Evolutionary conservation across 2,888 invertebrate genomes (phyloP).

Genomic region (Apamea anceps): DNA sequence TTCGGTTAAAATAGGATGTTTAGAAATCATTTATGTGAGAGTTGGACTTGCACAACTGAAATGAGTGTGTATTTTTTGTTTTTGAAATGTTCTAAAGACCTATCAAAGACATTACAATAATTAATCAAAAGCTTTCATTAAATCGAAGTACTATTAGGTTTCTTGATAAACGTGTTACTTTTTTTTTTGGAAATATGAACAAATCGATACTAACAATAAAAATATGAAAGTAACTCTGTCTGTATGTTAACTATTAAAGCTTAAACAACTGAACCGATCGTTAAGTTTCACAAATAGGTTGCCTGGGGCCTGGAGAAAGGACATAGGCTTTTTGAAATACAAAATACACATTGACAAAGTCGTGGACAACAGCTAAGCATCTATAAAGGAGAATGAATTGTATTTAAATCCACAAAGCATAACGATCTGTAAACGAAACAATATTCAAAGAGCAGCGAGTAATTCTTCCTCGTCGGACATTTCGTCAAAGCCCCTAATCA

Average conservation of each 20-base stretch:
- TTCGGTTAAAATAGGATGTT: background rate
- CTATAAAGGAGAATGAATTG: background rate
- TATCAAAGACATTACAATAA: background rate
- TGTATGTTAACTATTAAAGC: background rate
- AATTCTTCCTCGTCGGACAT: constrained; percentile 41
- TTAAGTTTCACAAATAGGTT: background rate
- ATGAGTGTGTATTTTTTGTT: background rate
- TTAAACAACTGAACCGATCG: background rate
- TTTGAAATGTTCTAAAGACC: background rate
- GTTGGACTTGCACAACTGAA: background rate
- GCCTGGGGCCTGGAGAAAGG: no score
- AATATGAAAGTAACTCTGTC: background rate
- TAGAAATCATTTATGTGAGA: background rate
- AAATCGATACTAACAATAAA: background rate
- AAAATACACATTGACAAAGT: no score
- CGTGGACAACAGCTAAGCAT: background rate
- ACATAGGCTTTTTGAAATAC: background rate
- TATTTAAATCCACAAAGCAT: background rate
- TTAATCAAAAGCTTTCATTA: background rate
- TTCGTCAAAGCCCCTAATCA: constrained; percentile 58
- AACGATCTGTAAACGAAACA: constrained; percentile 24
- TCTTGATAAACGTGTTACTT: background rate
- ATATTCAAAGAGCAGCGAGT: constrained; percentile 46
- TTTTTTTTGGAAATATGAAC: background rate
- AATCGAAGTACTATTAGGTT: background rate